Percentiles rank a stretch among this genome's conserved stretches.
phyloP scores from a whole-genome alignment of 2,797 vertebrate genomes.

The Macrochelys suwanniensis region DNA sequence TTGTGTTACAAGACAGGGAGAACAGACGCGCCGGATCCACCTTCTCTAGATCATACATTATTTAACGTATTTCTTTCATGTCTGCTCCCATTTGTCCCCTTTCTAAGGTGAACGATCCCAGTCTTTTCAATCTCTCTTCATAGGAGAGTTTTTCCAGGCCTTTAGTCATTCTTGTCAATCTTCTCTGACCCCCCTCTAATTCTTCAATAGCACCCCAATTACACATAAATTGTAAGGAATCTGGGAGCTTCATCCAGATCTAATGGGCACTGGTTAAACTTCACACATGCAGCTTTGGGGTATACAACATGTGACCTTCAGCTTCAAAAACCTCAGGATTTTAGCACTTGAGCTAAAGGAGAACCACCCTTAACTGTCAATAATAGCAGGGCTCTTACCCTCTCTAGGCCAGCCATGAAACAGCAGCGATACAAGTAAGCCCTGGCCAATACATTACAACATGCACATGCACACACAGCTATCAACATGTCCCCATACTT shows the following conservation, averaged over 20 bases:
- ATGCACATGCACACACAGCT: not conserved
- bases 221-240: not conserved
- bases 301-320: not conserved
- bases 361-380: not conserved
- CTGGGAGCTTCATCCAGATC: not conserved
- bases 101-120: not conserved
- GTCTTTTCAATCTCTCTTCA: not conserved
- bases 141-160: not conserved
- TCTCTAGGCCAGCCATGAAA: not conserved
- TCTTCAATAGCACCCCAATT: not conserved
- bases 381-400: not conserved
- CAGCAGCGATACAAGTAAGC: not conserved
- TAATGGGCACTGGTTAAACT: not conserved
- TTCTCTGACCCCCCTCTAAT: not conserved
- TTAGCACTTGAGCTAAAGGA: not conserved
- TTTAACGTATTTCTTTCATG: not conserved
- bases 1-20: accelerated
- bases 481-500: not conserved
- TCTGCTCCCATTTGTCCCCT: not conserved
- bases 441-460: not conserved
- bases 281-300: not conserved
- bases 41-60: not conserved
- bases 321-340: not conserved
- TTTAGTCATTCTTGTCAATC: not conserved
- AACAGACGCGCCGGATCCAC: conserved; percentile 18